Evolutionary conservation across 1,140 invertebrate species (phyloP).

Genomic region (Platorchestia sp.): DNA sequence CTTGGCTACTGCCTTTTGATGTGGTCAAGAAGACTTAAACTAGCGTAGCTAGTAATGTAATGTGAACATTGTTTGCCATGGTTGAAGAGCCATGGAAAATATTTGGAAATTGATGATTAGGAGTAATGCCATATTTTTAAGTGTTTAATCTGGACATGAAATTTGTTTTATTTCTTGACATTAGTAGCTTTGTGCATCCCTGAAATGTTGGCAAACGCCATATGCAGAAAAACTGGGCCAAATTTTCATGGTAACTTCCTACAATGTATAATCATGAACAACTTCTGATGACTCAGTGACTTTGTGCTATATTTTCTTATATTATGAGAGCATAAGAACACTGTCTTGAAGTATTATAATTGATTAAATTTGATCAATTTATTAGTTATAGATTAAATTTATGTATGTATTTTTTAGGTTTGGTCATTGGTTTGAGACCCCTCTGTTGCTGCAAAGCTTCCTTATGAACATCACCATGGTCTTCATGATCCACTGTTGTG

Average conservation of each 20-base stretch:
- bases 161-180: neutral
- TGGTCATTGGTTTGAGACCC: conserved; percentile 95
- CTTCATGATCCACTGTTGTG: conserved; percentile 93
- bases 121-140: neutral
- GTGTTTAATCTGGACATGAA: neutral
- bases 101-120: neutral
- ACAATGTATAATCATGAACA: neutral
- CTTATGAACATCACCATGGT: conserved; percentile 98
- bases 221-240: neutral
- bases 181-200: neutral
- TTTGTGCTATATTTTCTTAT: neutral
- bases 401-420: conserved; percentile 79
- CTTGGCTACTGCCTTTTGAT: too few species aligned
- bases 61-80: too few species aligned
- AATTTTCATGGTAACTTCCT: neutral
- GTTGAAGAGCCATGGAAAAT: too few species aligned
- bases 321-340: neutral
- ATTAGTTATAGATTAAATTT: neutral
- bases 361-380: neutral
- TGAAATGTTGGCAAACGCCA: neutral
- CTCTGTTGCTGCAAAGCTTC: conserved; percentile 95
- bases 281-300: too few species aligned
- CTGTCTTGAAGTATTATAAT: neutral
- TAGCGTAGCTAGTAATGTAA: too few species aligned
- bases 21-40: too few species aligned